phyloP scores from a whole-genome alignment of 2,113 vertebrate genomes.

The Telmatochromis sp. region DNA sequence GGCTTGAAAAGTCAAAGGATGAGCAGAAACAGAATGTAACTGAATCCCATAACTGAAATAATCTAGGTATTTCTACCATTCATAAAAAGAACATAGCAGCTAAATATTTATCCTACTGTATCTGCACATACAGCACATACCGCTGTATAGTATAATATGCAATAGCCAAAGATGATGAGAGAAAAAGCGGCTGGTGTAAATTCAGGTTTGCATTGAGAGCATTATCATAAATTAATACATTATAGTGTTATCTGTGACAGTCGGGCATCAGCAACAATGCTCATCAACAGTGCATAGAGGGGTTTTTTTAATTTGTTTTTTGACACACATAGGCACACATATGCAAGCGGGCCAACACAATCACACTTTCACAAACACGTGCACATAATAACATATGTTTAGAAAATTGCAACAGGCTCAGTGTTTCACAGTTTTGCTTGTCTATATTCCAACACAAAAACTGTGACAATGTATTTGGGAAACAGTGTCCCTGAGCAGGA shows the following conservation, averaged over 20 bases:
- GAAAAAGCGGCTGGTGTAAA: background rate
- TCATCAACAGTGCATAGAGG: background rate
- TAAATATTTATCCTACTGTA: background rate
- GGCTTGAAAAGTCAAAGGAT: background rate
- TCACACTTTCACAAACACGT: conserved; percentile 1
- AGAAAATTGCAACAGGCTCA: conserved; percentile 11
- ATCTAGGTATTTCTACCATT: background rate
- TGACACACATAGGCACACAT: conserved; percentile 1
- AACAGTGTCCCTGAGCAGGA: conserved; percentile 1
- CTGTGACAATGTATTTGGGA: conserved; percentile 31
- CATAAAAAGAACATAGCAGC: background rate
- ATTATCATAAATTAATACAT: conserved; percentile 17
- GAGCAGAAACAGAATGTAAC: background rate
- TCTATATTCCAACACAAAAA: conserved; percentile 43
- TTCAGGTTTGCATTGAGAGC: background rate
- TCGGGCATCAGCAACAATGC: background rate
- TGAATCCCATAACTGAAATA: background rate
- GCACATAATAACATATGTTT: conserved; percentile 32
- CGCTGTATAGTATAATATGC: too few relatives aligned
- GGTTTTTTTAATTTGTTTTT: fast-evolving
- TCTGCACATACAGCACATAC: background rate
- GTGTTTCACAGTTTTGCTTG: conserved; percentile 48
- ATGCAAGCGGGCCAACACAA: background rate
- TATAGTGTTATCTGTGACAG: background rate
- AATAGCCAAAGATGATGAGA: background rate